A percentile compares a stretch with the other conserved stretches of the same genome.
Evolutionary conservation across 2,888 invertebrate genomes (phyloP).

Genomic region (Julus scandinavius): DNA sequence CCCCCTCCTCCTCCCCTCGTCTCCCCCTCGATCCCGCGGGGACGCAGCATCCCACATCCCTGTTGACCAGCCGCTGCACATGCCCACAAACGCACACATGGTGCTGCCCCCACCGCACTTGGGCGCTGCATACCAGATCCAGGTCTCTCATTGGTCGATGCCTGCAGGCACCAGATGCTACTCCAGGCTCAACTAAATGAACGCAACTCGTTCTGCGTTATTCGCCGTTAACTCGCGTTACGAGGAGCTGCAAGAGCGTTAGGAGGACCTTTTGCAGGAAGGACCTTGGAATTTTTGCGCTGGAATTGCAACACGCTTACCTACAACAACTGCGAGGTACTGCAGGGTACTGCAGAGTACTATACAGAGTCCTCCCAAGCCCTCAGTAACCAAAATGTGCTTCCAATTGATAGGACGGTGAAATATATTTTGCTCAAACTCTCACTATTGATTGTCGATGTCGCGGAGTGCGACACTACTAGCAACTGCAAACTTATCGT

Average conservation of each 20-base stretch:
- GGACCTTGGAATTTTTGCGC: neutral
- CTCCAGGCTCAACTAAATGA: neutral
- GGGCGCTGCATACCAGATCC: conserved; percentile 22
- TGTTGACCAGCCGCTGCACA: conserved; percentile 45
- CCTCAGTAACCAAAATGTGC: neutral
- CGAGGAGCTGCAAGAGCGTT: neutral
- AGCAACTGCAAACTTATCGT: neutral
- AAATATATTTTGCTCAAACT: neutral
- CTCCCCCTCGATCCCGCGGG: conserved; percentile 37
- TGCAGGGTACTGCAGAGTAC: too few relatives aligned
- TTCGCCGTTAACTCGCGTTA: neutral
- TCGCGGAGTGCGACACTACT: neutral
- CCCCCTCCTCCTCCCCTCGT: neutral
- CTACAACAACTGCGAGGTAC: too few relatives aligned
- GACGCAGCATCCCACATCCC: conserved; percentile 35
- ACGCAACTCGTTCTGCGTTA: neutral
- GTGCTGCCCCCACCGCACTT: conserved; percentile 12
- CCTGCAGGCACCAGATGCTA: conserved; percentile 20
- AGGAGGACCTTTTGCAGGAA: neutral
- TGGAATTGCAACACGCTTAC: neutral
- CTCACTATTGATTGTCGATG: neutral
- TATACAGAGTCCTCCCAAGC: too few relatives aligned
- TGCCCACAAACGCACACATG: conserved; percentile 47
- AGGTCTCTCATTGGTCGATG: neutral
- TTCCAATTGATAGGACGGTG: neutral